Evolutionary conservation across 2,888 invertebrate genomes (phyloP).

Genomic region (Zaprionus lineosus): DNA sequence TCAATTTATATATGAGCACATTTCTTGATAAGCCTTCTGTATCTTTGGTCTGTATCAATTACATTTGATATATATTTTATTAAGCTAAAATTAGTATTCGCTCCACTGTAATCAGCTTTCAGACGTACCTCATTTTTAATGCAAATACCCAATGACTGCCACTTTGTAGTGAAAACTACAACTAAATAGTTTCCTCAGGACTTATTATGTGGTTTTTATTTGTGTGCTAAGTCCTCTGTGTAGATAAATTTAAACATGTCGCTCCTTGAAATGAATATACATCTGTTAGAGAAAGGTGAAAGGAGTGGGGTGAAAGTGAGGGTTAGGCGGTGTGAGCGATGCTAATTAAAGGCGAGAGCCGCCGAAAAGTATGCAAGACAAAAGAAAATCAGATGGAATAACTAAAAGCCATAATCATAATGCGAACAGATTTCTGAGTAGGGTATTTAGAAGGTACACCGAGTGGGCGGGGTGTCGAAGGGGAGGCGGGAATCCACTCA

Average conservation of each 20-base stretch:
- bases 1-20: too few species aligned
- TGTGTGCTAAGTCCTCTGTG: slow-evolving; percentile 27
- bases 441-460: too few species aligned
- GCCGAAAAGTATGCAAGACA: slow-evolving; percentile 63
- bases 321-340: too few species aligned
- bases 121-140: slow-evolving; percentile 72
- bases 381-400: slow-evolving; percentile 44
- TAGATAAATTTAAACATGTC: too few species aligned
- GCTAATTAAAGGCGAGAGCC: slow-evolving; percentile 61
- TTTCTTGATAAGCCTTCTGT: too few species aligned
- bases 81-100: too few species aligned
- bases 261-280: too few species aligned
- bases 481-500: slow-evolving; percentile 15
- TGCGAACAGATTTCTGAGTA: neutral
- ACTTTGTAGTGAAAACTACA: slow-evolving; percentile 60
- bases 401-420: slow-evolving; percentile 40
- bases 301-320: too few species aligned
- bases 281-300: too few species aligned
- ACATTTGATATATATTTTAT: too few species aligned
- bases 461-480: too few species aligned
- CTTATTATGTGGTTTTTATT: slow-evolving; percentile 73
- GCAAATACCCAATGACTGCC: slow-evolving; percentile 65
- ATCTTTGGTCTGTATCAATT: too few species aligned
- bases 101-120: slow-evolving; percentile 67
- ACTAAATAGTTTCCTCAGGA: slow-evolving; percentile 47